Percentiles rank a stretch among this genome's conserved stretches.
Conservation (phyloP, 2,797 vertebrate species). For the Gila robusta region DNA sequence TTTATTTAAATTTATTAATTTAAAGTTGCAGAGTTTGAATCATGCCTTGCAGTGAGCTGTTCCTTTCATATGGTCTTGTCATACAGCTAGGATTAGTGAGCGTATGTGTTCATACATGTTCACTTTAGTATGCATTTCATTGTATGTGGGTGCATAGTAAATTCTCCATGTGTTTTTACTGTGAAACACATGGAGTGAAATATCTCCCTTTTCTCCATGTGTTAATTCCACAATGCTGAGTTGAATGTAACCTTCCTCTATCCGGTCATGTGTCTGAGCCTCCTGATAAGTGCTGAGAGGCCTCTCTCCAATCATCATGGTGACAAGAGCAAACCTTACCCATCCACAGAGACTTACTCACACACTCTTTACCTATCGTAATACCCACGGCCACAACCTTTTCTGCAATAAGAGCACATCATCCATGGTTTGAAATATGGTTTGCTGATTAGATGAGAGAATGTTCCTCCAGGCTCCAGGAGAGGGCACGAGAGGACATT, state of each 20-base stretch:
- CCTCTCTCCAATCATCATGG: conserved; percentile 44
- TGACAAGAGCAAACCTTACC: conserved; percentile 47
- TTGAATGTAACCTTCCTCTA: conserved; percentile 25
- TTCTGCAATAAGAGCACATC: conserved; percentile 53
- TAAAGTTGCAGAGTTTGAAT: background rate
- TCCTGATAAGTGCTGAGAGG: conserved; percentile 45
- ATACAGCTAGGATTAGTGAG: background rate
- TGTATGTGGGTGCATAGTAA: background rate
- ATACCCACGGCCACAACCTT: conserved; percentile 49
- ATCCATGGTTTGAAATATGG: conserved; percentile 52
- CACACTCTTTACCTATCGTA: conserved; percentile 48
- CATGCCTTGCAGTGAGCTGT: background rate
- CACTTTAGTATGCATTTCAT: background rate
- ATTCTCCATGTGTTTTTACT: background rate
- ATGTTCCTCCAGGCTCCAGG: conserved; percentile 49
- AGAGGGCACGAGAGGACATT: conserved; percentile 60
- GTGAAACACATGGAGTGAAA: background rate
- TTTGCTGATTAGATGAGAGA: conserved; percentile 36
- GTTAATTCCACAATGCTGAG: conserved; percentile 42
- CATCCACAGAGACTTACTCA: conserved; percentile 36
- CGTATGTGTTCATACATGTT: conserved; percentile 11
- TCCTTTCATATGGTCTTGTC: background rate
- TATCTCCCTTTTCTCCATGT: conserved; percentile 39
- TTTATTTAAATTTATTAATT: background rate
- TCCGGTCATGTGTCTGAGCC: conserved; percentile 37